A percentile compares a stretch with the other conserved stretches of the same genome.
These are phyloP conservation scores for Cheirogaleus medius DNA, from an alignment of 2,113 vertebrate species.

Conservation along the genomic window DNA sequence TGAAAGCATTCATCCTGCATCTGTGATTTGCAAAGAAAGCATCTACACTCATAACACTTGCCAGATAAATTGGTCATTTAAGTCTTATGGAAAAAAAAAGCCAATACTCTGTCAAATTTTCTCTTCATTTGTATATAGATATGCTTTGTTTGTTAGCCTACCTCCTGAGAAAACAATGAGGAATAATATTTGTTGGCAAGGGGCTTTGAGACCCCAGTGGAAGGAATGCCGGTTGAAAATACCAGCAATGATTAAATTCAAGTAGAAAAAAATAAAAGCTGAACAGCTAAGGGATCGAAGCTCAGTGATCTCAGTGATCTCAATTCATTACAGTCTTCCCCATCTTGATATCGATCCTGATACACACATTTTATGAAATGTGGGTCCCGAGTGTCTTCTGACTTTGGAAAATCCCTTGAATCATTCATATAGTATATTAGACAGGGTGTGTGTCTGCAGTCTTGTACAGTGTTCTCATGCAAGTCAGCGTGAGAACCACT, in stretches of 20 bases:
- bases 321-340: neutral
- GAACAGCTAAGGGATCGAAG: neutral
- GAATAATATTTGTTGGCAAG: constrained; percentile 7
- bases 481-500: neutral
- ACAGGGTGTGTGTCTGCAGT: neutral
- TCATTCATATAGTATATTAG: neutral
- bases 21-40: constrained; percentile 46
- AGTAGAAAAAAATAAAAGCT: neutral
- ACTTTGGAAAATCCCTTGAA: neutral
- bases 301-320: neutral
- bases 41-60: neutral
- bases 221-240: neutral
- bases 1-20: constrained; percentile 32
- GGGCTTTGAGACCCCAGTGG: constrained; percentile 11
- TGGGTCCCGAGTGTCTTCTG: neutral
- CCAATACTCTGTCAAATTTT: neutral
- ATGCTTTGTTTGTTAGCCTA: neutral
- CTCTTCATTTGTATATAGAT: neutral
- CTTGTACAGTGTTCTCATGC: neutral
- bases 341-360: too few relatives aligned
- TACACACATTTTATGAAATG: neutral
- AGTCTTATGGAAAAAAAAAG: constrained; percentile 10
- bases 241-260: neutral
- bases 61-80: constrained; percentile 52
- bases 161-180: neutral